Conservation (phyloP, 2,888 invertebrate genomes). For the Anthophora plumipes region DNA sequence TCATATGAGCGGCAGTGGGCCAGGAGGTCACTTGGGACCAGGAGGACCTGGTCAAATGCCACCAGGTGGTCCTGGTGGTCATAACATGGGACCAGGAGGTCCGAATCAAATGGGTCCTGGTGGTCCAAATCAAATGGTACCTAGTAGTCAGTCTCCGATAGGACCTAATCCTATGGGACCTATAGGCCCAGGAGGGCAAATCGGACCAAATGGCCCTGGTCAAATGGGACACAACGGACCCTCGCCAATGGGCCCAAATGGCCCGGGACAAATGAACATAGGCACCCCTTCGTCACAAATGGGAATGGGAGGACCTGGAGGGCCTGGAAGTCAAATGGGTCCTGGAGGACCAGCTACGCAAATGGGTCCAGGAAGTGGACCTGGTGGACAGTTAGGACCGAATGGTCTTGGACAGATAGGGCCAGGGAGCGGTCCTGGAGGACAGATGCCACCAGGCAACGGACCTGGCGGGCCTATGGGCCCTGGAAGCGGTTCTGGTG, state of each 20-base stretch:
- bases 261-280: constrained; percentile 70
- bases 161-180: constrained; percentile 82
- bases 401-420: constrained; percentile 75
- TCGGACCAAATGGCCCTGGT: constrained; percentile 69
- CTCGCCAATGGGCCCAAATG: constrained; percentile 72
- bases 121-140: constrained; percentile 78
- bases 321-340: constrained; percentile 68
- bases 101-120: constrained; percentile 76
- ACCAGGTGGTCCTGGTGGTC: constrained; percentile 69
- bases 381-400: constrained; percentile 65
- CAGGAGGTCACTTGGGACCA: constrained; percentile 74
- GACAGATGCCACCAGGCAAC: constrained; percentile 63
- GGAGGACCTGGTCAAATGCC: constrained; percentile 77
- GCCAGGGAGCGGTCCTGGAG: constrained; percentile 67
- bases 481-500: constrained; percentile 68
- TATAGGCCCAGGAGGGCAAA: constrained; percentile 70
- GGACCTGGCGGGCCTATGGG: constrained; percentile 61
- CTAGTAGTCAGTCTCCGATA: constrained; percentile 78
- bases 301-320: constrained; percentile 74
- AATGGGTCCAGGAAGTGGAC: constrained; percentile 71
- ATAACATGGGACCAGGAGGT: constrained; percentile 77
- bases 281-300: constrained; percentile 69
- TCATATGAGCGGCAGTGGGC: constrained; percentile 74
- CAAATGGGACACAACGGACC: constrained; percentile 74
- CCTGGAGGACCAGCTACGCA: constrained; percentile 62